Percentiles rank a stretch among this genome's conserved stretches.
Evolutionary conservation across 2,797 vertebrate genomes (phyloP).

Genomic region (Macropodus opercularis): DNA sequence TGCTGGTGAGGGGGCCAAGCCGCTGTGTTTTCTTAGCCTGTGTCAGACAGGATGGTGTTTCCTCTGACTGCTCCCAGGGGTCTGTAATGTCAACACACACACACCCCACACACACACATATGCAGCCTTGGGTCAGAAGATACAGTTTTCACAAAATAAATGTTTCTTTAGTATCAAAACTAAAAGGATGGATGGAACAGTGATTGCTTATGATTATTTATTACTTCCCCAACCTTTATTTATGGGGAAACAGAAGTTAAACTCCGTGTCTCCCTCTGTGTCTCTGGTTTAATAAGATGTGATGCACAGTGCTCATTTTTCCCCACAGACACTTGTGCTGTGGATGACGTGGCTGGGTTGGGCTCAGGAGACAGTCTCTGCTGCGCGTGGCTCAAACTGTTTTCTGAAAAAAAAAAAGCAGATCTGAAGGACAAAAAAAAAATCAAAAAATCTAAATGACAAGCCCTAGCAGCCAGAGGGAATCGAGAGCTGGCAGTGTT

Average conservation of each 20-base stretch:
- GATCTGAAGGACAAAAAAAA: conserved; percentile 47
- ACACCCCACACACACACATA: not conserved
- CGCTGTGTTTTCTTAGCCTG: conserved; percentile 59
- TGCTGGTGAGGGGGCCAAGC: conserved; percentile 13
- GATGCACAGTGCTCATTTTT: conserved; percentile 47
- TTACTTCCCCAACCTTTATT: not conserved
- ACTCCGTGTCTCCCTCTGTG: conserved; percentile 10
- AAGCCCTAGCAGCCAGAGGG: conserved; percentile 64
- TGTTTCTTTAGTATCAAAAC: too few species aligned
- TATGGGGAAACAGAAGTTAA: not conserved
- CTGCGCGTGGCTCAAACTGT: conserved; percentile 55
- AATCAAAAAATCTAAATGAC: conserved; percentile 71
- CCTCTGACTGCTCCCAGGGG: conserved; percentile 56
- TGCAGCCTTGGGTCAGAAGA: not conserved
- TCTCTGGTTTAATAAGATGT: conserved; percentile 27
- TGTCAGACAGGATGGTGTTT: conserved; percentile 66
- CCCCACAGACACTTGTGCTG: conserved; percentile 28
- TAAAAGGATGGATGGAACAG: too few species aligned
- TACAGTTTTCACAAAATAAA: not conserved
- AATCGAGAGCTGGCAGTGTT: conserved; percentile 57
- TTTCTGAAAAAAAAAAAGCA: conserved; percentile 72
- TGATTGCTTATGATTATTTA: not conserved
- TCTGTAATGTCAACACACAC: conserved; percentile 12
- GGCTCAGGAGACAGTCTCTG: conserved; percentile 46
- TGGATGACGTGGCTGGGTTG: conserved; percentile 78